Evolutionary conservation across 2,113 vertebrate genomes (phyloP).

Genomic region (Sinocyclocheilus anophthalmus): DNA sequence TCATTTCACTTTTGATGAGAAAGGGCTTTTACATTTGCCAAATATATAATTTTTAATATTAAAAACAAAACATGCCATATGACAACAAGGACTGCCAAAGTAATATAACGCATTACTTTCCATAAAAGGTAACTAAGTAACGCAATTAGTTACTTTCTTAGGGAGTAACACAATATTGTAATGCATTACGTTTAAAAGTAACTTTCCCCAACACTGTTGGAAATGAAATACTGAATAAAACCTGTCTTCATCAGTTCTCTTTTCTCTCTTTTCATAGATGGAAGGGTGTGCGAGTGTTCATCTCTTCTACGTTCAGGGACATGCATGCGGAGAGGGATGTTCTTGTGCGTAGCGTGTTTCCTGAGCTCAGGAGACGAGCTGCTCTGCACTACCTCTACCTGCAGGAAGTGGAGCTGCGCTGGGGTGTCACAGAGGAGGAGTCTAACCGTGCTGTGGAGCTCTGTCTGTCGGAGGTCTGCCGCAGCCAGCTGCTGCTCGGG

Average conservation of each 20-base stretch:
- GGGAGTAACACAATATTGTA: no score
- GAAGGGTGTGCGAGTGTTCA: slow-evolving; percentile 81
- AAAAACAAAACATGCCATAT: no score
- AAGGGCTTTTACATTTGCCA: no score
- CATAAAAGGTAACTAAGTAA: no score
- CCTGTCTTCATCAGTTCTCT: background rate
- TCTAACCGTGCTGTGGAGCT: slow-evolving; percentile 77
- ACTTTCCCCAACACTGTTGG: no score
- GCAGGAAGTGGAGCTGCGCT: slow-evolving; percentile 87
- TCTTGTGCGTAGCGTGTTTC: slow-evolving; percentile 81
- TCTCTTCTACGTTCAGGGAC: slow-evolving; percentile 91
- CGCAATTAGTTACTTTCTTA: no score
- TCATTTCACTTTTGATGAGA: no score
- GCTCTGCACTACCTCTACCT: slow-evolving; percentile 75
- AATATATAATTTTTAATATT: no score
- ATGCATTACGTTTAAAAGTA: no score
- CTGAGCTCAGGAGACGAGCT: slow-evolving; percentile 78
- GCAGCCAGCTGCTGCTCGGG: slow-evolving; percentile 83
- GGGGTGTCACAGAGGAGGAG: slow-evolving; percentile 88
- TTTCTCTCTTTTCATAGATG: slow-evolving; percentile 71
- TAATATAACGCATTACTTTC: no score
- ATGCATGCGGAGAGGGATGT: slow-evolving; percentile 87
- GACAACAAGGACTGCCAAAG: no score
- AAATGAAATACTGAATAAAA: background rate
- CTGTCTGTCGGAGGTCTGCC: slow-evolving; percentile 85